phyloP scores from a whole-genome alignment of 1,140 invertebrate genomes.

The Danaus plexippus region DNA sequence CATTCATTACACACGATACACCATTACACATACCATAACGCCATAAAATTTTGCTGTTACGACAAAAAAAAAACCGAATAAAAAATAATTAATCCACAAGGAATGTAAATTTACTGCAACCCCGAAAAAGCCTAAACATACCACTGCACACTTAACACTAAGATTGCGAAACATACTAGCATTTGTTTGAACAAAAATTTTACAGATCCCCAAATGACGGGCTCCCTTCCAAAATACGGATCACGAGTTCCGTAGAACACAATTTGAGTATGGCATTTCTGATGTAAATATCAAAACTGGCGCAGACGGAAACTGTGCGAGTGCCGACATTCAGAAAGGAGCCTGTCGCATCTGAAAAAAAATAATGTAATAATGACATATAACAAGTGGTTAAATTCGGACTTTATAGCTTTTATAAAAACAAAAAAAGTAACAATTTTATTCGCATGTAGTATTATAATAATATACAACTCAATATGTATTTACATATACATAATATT shows the following conservation, averaged over 20 bases:
- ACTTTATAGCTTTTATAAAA: conserved; percentile 61
- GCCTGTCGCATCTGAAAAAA: conserved; percentile 40
- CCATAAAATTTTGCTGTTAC: conserved; percentile 8
- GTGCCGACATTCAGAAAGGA: conserved; percentile 19
- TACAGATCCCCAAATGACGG: conserved; percentile 36
- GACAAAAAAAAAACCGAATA: conserved; percentile 23
- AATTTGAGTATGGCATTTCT: too few relatives aligned
- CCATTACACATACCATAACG: conserved; percentile 22
- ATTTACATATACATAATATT: conserved; percentile 71
- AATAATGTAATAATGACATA: conserved; percentile 51
- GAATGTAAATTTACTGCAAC: conserved; percentile 61
- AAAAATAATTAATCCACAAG: conserved; percentile 34
- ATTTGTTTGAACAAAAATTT: conserved; percentile 54
- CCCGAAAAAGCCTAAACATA: conserved; percentile 48
- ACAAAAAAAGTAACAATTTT: conserved; percentile 65
- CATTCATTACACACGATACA: conserved; percentile 34
- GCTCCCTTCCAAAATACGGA: conserved; percentile 10
- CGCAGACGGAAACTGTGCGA: too few relatives aligned
- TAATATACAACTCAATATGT: conserved; percentile 68
- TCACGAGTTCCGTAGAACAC: too few relatives aligned
- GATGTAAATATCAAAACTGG: too few relatives aligned
- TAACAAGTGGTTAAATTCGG: conserved; percentile 69
- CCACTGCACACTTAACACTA: conserved; percentile 45
- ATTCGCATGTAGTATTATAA: conserved; percentile 58
- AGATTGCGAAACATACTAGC: conserved; percentile 54